These are phyloP conservation scores for Dermatemys mawii DNA, from an alignment of 2,113 vertebrate species.

Conservation along the genomic window DNA sequence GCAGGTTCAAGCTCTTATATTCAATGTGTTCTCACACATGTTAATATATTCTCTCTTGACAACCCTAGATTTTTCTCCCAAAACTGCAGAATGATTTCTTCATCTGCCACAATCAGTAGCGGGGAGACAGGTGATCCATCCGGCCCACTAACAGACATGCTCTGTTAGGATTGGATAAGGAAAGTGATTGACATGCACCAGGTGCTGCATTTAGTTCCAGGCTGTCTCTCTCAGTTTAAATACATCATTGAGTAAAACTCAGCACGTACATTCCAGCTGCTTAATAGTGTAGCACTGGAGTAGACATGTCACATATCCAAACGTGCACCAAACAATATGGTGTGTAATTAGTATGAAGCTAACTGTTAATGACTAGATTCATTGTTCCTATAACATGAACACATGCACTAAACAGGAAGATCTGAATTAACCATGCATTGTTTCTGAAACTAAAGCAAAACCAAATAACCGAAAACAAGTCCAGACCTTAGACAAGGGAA, in stretches of 20 bases:
- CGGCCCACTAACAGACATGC: constrained; percentile 25
- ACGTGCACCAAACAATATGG: not conserved
- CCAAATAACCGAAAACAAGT: not conserved
- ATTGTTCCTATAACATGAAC: not conserved
- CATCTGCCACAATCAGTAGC: constrained; percentile 66
- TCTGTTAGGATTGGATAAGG: constrained; percentile 49
- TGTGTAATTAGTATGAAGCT: not conserved
- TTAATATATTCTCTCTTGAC: constrained; percentile 34
- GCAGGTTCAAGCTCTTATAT: not conserved
- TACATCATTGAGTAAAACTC: constrained; percentile 56
- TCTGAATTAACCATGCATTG: not conserved
- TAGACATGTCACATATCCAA: not conserved
- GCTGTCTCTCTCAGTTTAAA: constrained; percentile 51
- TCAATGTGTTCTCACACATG: not conserved
- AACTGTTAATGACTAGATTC: not conserved
- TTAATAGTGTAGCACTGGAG: not conserved
- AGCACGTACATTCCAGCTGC: constrained; percentile 52
- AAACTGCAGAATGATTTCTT: constrained; percentile 63
- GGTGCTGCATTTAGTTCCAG: constrained; percentile 68
- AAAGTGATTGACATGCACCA: constrained; percentile 68
- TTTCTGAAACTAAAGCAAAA: not conserved
- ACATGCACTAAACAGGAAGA: not conserved
- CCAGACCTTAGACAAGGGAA: not conserved
- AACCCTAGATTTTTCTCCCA: constrained; percentile 27
- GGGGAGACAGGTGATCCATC: constrained; percentile 71